A percentile compares a stretch with the other conserved stretches of the same genome.
Conservation (phyloP, 2,113 vertebrate genomes). For the Eptesicus fuscus region DNA sequence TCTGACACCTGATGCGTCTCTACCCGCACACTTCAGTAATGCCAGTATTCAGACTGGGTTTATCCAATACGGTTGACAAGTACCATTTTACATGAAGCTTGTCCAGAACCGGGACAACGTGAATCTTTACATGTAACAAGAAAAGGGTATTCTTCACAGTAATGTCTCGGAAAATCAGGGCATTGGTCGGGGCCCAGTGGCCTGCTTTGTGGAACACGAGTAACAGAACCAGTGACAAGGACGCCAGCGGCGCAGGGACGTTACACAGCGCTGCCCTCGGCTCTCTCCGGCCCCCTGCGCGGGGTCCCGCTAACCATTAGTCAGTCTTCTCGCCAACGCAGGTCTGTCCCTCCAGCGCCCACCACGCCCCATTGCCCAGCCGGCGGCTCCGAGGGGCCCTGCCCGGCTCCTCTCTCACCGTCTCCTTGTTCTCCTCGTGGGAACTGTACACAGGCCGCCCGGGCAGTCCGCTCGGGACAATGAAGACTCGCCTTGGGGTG, state of each 20-base stretch:
- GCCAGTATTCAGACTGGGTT: background rate
- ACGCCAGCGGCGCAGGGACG: background rate
- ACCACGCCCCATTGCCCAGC: background rate
- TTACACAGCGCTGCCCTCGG: background rate
- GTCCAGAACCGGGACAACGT: background rate
- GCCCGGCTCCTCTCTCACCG: slow-evolving; percentile 7
- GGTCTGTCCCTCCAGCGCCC: background rate
- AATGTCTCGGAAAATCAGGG: background rate
- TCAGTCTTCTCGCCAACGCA: background rate
- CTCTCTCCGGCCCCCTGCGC: background rate
- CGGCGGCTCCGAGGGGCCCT: background rate
- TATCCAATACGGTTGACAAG: background rate
- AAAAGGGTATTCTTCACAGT: background rate
- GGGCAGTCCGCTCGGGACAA: slow-evolving; percentile 42
- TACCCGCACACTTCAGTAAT: background rate
- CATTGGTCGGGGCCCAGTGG: background rate
- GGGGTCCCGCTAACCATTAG: background rate
- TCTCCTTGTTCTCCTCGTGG: slow-evolving; percentile 46
- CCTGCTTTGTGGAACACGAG: background rate
- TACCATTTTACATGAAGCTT: background rate
- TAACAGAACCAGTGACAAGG: background rate
- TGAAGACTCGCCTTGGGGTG: slow-evolving; percentile 24
- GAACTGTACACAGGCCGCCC: slow-evolving; percentile 36
- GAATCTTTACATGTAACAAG: background rate
- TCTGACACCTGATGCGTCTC: background rate